phyloP scores from a whole-genome alignment of 2,888 invertebrate species.

The Caradrina kadenii region DNA sequence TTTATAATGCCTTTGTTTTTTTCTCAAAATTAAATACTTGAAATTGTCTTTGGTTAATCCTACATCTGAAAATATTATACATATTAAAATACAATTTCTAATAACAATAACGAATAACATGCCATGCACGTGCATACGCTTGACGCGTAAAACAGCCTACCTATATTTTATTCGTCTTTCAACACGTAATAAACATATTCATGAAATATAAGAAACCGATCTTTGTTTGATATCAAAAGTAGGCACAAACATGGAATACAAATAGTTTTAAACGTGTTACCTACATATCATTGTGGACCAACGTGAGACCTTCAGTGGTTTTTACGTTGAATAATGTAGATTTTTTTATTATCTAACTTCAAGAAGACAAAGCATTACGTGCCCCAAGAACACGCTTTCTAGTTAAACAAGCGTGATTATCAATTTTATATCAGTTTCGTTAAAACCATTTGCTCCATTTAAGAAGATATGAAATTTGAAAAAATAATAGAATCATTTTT shows the following conservation, averaged over 20 bases:
- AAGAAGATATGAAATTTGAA: no score
- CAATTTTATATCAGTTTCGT: not conserved
- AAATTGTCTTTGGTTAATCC: no score
- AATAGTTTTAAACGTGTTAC: conserved; percentile 47
- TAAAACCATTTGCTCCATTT: no score
- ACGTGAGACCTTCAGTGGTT: conserved; percentile 67
- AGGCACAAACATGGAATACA: conserved; percentile 53
- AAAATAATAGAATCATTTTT: no score
- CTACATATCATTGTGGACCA: conserved; percentile 43
- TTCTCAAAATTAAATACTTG: no score
- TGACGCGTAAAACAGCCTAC: conserved; percentile 25
- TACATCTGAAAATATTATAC: no score
- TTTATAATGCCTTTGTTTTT: not conserved
- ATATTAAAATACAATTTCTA: no score
- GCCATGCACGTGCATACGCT: conserved; percentile 7
- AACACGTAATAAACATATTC: conserved; percentile 34
- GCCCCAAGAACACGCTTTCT: conserved; percentile 28
- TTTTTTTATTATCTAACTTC: conserved; percentile 65
- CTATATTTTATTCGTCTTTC: conserved; percentile 36
- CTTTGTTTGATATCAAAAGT: conserved; percentile 52
- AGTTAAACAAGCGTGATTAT: conserved; percentile 11
- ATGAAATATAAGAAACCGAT: conserved; percentile 51
- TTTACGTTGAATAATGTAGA: conserved; percentile 68
- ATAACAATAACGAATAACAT: not conserved
- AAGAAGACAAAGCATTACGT: conserved; percentile 63